Conservation (phyloP, 37 sponge, comb jelly and placozoan species). For the Chondrosia reniformis region DNA sequence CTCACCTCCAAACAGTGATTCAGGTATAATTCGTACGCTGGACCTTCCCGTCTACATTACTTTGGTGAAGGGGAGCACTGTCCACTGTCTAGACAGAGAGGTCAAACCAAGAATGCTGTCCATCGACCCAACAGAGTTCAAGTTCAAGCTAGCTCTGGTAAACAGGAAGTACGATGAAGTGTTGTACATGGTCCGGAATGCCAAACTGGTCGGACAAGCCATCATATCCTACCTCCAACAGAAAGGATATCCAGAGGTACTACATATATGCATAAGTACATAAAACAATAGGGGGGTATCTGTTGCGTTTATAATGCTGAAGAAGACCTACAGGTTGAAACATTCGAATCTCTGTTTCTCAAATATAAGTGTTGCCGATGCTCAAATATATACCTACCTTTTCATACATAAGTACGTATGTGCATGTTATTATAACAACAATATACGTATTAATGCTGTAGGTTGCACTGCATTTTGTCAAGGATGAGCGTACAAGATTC, state of each 20-base stretch:
- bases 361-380: too few species aligned
- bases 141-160: conserved; percentile 96
- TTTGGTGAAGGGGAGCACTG: conserved; percentile 80
- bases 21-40: conserved; percentile 95
- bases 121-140: conserved; percentile 94
- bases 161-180: conserved; percentile 96
- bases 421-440: not conserved
- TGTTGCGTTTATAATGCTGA: too few species aligned
- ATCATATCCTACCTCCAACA: conserved; percentile 96
- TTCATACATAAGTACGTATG: not conserved
- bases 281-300: too few species aligned
- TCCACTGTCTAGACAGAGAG: conserved; percentile 93
- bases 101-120: conserved; percentile 80
- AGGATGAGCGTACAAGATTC: conserved; percentile 93
- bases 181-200: conserved; percentile 91
- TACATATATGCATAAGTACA: too few species aligned
- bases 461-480: conserved; percentile 98
- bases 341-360: too few species aligned
- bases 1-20: conserved; percentile 49
- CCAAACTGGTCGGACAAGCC: conserved; percentile 92
- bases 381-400: not conserved
- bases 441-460: conserved; percentile 7
- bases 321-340: too few species aligned
- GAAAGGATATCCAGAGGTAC: conserved; percentile 99
- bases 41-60: conserved; percentile 97